These are phyloP conservation scores for Nezara viridula DNA, from an alignment of 2,888 invertebrate species.

Conservation along the genomic window DNA sequence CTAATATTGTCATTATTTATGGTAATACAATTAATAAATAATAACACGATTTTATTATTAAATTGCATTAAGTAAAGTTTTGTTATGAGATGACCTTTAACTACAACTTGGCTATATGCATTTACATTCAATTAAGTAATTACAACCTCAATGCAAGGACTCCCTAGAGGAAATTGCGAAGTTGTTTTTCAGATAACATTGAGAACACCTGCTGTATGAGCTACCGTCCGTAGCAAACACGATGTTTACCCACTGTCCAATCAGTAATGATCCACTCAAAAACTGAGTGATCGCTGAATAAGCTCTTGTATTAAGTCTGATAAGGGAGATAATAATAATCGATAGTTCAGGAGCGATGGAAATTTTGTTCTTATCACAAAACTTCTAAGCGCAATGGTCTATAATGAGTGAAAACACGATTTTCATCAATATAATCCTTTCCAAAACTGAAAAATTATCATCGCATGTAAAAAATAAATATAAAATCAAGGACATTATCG, in stretches of 20 bases:
- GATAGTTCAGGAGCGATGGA: neutral
- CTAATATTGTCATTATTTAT: too few species aligned
- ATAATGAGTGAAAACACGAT: neutral
- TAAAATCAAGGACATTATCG: too few species aligned
- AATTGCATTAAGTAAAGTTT: too few species aligned
- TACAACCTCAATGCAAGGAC: neutral
- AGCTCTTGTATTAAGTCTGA: neutral
- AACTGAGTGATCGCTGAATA: neutral
- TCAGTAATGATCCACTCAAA: slow-evolving; percentile 2
- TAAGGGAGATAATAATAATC: neutral
- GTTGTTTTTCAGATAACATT: neutral
- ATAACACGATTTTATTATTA: too few species aligned
- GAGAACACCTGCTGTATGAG: neutral
- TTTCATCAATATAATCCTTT: too few species aligned
- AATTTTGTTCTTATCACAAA: neutral
- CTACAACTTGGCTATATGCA: neutral
- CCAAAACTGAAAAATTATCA: too few species aligned
- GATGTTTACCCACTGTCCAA: neutral
- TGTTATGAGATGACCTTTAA: neutral
- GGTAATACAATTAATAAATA: too few species aligned
- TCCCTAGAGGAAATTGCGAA: neutral
- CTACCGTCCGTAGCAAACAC: neutral
- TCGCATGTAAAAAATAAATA: too few species aligned
- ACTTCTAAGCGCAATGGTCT: neutral
- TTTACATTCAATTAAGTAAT: neutral